These are phyloP conservation scores for Sylvilagus floridanus DNA, from an alignment of 2,797 vertebrate species.

Conservation along the genomic window DNA sequence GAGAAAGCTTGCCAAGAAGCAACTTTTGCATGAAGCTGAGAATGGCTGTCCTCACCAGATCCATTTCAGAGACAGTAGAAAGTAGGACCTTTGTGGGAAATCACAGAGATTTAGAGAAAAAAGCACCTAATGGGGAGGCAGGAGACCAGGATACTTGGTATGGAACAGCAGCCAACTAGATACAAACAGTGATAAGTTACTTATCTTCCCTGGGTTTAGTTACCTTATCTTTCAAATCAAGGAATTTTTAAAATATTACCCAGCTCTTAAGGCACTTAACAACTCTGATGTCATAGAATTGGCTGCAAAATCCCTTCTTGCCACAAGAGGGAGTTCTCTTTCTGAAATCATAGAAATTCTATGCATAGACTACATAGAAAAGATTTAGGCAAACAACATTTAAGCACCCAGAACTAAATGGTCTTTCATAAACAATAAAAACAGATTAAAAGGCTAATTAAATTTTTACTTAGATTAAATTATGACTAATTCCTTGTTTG, in stretches of 20 bases:
- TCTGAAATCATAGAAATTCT: conserved; percentile 69
- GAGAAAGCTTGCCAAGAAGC: neutral
- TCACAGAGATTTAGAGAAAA: neutral
- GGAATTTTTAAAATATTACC: neutral
- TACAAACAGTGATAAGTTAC: neutral
- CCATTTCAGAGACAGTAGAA: neutral
- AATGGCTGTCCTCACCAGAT: neutral
- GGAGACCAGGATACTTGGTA: neutral
- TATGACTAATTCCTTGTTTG: conserved; percentile 37
- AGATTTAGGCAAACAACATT: conserved; percentile 50
- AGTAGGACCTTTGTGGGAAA: neutral
- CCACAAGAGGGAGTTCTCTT: conserved; percentile 80
- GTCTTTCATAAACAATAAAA: conserved; percentile 52
- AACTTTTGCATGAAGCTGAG: neutral
- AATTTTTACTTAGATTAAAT: conserved; percentile 42
- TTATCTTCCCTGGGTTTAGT: neutral
- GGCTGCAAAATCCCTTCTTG: conserved; percentile 71
- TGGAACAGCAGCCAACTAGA: neutral
- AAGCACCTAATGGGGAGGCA: neutral
- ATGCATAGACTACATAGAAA: neutral
- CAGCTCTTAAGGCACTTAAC: neutral
- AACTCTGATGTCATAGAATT: neutral
- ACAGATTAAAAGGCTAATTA: conserved; percentile 38
- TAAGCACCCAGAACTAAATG: conserved; percentile 29
- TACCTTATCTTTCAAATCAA: neutral